These are phyloP conservation scores for Uloborus plumipes DNA, from an alignment of 2,888 invertebrate species.

Conservation along the genomic window DNA sequence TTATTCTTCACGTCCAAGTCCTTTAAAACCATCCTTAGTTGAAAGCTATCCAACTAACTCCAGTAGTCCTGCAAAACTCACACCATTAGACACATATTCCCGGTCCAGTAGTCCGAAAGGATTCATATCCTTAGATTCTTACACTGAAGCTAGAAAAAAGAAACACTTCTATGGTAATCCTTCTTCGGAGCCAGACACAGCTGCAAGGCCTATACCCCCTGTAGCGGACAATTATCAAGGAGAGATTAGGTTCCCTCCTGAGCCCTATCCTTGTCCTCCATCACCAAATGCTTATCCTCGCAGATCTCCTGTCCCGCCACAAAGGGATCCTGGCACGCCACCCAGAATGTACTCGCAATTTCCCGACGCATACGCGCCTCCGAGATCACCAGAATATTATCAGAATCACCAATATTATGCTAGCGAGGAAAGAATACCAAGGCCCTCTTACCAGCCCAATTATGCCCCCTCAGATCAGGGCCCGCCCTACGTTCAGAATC, in stretches of 20 bases:
- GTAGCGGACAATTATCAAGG: conserved; percentile 42
- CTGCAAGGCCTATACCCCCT: conserved; percentile 18
- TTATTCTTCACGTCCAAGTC: conserved; percentile 62
- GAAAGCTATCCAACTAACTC: conserved; percentile 63
- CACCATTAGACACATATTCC: conserved; percentile 63
- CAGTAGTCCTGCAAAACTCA: conserved; percentile 66
- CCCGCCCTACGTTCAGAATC: conserved; percentile 45
- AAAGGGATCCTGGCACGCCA: conserved; percentile 48
- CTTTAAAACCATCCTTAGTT: conserved; percentile 63
- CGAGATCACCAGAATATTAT: conserved; percentile 57
- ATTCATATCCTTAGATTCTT: conserved; percentile 57
- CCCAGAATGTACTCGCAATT: conserved; percentile 43
- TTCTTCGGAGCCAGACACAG: conserved; percentile 10
- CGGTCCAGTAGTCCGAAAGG: conserved; percentile 47
- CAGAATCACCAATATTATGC: conserved; percentile 52
- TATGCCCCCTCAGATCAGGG: conserved; percentile 45
- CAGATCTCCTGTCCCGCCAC: conserved; percentile 32
- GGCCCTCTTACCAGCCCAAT: conserved; percentile 58
- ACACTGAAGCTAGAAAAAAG: conserved; percentile 43
- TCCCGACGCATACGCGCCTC: conserved; percentile 56
- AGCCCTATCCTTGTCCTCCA: conserved; percentile 36
- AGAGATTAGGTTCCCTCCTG: conserved; percentile 47
- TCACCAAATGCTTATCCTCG: conserved; percentile 43
- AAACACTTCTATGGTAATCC: conserved; percentile 52
- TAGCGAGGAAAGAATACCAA: conserved; percentile 45